phyloP scores from a whole-genome alignment of 2,888 invertebrate genomes.

The Noctua comes region DNA sequence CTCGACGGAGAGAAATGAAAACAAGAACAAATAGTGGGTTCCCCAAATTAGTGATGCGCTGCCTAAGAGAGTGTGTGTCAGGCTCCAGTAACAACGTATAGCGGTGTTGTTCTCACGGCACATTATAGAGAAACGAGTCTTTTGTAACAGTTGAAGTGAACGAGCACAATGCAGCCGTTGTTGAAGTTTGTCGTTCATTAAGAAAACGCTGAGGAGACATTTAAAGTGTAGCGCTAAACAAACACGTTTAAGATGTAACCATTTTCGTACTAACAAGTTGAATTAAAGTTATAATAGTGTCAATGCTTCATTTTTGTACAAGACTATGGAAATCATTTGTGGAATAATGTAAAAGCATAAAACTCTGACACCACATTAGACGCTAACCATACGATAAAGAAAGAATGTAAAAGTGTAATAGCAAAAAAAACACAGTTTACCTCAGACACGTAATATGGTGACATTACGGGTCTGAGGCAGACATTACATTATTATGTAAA shows the following conservation, averaged over 20 bases:
- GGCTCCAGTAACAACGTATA: constrained; percentile 32
- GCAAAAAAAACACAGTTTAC: too few relatives aligned
- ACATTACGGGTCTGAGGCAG: not conserved
- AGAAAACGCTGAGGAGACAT: constrained; percentile 12
- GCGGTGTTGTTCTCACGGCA: constrained; percentile 16
- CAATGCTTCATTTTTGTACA: not conserved
- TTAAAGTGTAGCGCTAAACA: not conserved
- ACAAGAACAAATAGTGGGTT: not conserved
- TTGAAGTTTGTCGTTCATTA: constrained; percentile 26
- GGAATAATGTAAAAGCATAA: not conserved
- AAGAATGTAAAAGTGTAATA: too few relatives aligned
- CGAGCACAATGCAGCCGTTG: not conserved
- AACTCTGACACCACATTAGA: too few relatives aligned
- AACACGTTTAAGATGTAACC: not conserved
- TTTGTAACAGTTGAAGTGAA: constrained; percentile 22
- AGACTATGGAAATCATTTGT: not conserved
- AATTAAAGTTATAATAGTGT: not conserved
- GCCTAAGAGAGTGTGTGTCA: not conserved
- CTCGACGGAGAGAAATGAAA: constrained; percentile 11
- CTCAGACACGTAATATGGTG: too few relatives aligned
- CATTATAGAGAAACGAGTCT: not conserved
- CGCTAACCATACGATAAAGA: too few relatives aligned
- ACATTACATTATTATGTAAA: too few relatives aligned
- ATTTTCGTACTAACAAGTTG: not conserved
- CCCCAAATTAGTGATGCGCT: not conserved